These are phyloP conservation scores for Agraylea sexmaculata DNA, from an alignment of 1,140 invertebrate genomes.

Conservation along the genomic window DNA sequence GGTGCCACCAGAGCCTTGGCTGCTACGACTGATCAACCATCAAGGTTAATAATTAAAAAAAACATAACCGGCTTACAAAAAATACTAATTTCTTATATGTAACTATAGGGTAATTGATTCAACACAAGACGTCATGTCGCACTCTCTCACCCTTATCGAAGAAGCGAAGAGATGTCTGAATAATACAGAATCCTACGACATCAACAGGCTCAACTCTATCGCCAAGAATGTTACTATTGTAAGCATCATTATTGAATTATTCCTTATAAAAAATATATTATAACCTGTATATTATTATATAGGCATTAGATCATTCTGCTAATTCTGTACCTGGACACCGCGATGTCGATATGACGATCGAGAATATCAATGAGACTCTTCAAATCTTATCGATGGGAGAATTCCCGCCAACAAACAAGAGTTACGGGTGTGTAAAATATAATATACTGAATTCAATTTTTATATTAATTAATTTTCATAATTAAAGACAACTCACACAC, in stretches of 20 bases:
- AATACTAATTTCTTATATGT: background rate
- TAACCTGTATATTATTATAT: constrained; percentile 13
- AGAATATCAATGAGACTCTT: constrained; percentile 64
- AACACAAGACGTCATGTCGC: constrained; percentile 66
- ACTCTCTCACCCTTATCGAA: constrained; percentile 64
- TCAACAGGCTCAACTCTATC: constrained; percentile 47
- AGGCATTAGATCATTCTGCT: constrained; percentile 53
- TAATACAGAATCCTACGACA: constrained; percentile 41
- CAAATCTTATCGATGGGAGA: constrained; percentile 58
- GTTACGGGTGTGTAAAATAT: constrained; percentile 54
- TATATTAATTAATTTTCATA: constrained; percentile 5
- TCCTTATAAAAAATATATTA: constrained; percentile 3
- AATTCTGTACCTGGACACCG: constrained; percentile 79
- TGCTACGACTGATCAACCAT: no score
- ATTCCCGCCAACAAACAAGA: constrained; percentile 59
- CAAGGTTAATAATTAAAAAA: no score
- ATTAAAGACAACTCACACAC: constrained; percentile 61
- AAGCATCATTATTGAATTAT: constrained; percentile 3
- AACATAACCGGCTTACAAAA: no score
- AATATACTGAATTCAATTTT: constrained; percentile 1
- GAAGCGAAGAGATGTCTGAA: constrained; percentile 47
- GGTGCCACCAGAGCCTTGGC: constrained; percentile 42
- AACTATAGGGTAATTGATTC: constrained; percentile 49
- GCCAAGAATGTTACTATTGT: constrained; percentile 50
- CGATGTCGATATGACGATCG: constrained; percentile 79